Base-by-base conservation (phyloP, 2,113 vertebrate genomes). In the Bothrops jararaca region DNA sequence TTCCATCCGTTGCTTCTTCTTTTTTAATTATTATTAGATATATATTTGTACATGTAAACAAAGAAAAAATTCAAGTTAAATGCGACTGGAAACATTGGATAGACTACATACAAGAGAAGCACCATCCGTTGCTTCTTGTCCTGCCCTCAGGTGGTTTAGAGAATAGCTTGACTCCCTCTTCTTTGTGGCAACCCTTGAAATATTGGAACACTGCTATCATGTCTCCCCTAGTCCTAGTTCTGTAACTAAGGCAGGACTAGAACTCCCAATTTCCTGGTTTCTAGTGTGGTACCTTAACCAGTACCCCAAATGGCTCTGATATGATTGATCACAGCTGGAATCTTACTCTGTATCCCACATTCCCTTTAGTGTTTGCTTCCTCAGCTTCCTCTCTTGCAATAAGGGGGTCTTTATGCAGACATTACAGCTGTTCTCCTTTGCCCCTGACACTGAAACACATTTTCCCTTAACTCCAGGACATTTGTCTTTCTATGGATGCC, bases 401-500 rank as follows among this genome's bases (percentile, higher is more conserved):
- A 54, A 53, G n/a, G 39, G 26, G 4, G 22, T 8, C 22, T 52
- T 45, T 29, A 10, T 29, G 26, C 10, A 9, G 74, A 11, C 13
- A 58, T 52, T 18, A 34, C 42, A 26, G 45, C 22, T 90, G 12
- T 13, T 26, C 22, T n/a, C 52, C 74, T 86, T 42, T 60, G 24
- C 42, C 13, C n/a, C 24, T 26, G 20, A 52, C 18, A 48, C 87
- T 64, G 85, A 34, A 69, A 58, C 42, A 18, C 11, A 48, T 58
- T 92, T 89, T 29, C 53, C 4, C 50, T 96, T 95, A 92, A 95
- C 90, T 93, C 91, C 89, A 95, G 92, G 88, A 94, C 58, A 94
- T 96, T 96, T 94, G 95, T 95, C 94, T 96, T 95, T 95, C 2
- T 0, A 91, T 86, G 45, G 50, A 92, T 93, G 91, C 74, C 94